These are phyloP conservation scores for Oryzias curvinotus DNA, from an alignment of 2,113 vertebrate genomes.

Conservation along the genomic window DNA sequence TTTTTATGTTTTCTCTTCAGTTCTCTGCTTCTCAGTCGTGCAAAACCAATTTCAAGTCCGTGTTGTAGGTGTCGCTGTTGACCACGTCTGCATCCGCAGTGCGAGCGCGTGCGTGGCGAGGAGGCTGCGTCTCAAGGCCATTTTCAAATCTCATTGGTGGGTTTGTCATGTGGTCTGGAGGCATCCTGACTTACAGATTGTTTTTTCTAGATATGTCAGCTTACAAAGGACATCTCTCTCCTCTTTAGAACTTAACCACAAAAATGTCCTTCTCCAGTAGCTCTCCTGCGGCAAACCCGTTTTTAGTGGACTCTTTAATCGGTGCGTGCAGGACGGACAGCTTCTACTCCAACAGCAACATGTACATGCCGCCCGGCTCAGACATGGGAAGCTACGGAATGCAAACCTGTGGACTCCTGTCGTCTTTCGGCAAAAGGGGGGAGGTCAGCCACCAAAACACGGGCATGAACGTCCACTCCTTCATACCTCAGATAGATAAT, in stretches of 20 bases:
- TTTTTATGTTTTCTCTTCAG: too few species aligned
- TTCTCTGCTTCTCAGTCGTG: slow-evolving; percentile 9
- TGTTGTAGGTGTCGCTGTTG: slow-evolving; percentile 94
- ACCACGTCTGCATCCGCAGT: slow-evolving; percentile 81
- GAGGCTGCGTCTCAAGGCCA: slow-evolving; percentile 95
- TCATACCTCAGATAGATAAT: slow-evolving; percentile 98
- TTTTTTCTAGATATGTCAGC: slow-evolving; percentile 99
- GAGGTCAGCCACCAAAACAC: slow-evolving; percentile 97
- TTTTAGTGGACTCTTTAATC: slow-evolving; percentile 98
- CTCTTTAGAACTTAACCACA: slow-evolving; percentile 87
- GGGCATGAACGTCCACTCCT: slow-evolving; percentile 98
- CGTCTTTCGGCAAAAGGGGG: slow-evolving; percentile 97
- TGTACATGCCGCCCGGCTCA: slow-evolving; percentile 97
- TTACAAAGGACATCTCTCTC: slow-evolving; percentile 98
- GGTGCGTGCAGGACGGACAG: slow-evolving; percentile 98
- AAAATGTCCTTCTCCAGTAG: slow-evolving; percentile 99
- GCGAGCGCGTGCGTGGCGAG: slow-evolving; percentile 70
- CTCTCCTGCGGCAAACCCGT: slow-evolving; percentile 98
- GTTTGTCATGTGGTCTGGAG: slow-evolving; percentile 98
- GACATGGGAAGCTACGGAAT: slow-evolving; percentile 99
- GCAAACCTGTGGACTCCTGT: slow-evolving; percentile 99
- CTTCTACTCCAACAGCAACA: slow-evolving; percentile 98
- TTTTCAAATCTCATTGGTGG: slow-evolving; percentile 99
- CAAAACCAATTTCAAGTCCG: slow-evolving; percentile 81
- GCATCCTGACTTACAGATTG: slow-evolving; percentile 97